phyloP scores from a whole-genome alignment of 2,113 vertebrate genomes.

The Eolophus roseicapilla region DNA sequence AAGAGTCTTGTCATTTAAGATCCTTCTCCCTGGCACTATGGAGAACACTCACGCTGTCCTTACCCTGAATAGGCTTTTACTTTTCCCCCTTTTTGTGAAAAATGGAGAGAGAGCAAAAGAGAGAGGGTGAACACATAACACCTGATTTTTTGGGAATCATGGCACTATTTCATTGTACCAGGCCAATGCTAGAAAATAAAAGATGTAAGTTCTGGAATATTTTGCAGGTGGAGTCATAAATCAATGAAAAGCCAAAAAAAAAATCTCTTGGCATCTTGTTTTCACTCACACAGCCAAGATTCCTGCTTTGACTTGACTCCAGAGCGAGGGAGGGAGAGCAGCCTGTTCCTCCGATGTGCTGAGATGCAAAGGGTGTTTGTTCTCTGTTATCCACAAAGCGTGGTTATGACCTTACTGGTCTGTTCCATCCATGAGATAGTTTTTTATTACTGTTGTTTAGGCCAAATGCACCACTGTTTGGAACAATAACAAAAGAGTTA shows the following conservation, averaged over 20 bases:
- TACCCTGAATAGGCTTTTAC: neutral
- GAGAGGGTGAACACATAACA: rapidly evolving
- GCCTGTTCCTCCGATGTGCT: neutral
- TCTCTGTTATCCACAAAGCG: neutral
- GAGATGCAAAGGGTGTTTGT: neutral
- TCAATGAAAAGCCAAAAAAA: neutral
- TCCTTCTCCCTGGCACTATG: neutral
- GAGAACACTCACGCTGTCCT: neutral
- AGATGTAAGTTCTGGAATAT: neutral
- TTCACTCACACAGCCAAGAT: neutral
- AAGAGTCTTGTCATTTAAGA: neutral
- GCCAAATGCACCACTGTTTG: neutral
- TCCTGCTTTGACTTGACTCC: constrained; percentile 25
- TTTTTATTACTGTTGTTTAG: neutral
- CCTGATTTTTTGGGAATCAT: neutral
- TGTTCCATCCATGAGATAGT: neutral
- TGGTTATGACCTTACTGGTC: neutral
- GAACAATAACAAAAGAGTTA: neutral
- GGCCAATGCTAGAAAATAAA: rapidly evolving
- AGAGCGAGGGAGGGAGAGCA: neutral
- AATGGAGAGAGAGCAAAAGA: neutral
- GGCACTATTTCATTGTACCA: neutral
- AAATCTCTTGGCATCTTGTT: neutral
- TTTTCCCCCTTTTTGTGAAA: neutral
- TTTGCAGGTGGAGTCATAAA: neutral